These are phyloP conservation scores for Eurytoma californica DNA, from an alignment of 2,888 invertebrate species.

Conservation along the genomic window DNA sequence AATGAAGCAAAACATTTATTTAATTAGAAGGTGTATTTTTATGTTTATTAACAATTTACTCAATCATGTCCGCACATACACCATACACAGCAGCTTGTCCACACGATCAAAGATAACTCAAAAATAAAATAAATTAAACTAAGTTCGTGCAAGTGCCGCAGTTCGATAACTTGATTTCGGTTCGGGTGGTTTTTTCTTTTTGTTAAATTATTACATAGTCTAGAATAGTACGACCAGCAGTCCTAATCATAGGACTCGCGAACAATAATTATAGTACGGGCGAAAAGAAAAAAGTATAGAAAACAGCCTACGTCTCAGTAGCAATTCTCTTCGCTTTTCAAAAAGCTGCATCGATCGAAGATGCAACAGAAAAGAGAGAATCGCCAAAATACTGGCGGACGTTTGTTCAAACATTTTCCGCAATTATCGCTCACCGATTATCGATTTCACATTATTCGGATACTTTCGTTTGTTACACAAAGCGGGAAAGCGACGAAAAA, in stretches of 20 bases:
- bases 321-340: slow-evolving; percentile 24
- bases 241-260: neutral
- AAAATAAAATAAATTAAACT: slow-evolving; percentile 51
- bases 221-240: slow-evolving; percentile 6
- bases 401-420: slow-evolving; percentile 8
- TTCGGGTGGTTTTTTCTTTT: slow-evolving; percentile 17
- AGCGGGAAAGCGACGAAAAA: slow-evolving; percentile 23
- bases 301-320: slow-evolving; percentile 19
- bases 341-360: neutral
- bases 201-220: slow-evolving; percentile 34
- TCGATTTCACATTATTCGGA: slow-evolving; percentile 12
- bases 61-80: slow-evolving; percentile 63
- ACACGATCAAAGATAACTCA: slow-evolving; percentile 42
- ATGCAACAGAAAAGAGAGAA: slow-evolving; percentile 14
- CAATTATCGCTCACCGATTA: slow-evolving; percentile 29
- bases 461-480: slow-evolving; percentile 21
- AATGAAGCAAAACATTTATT: slow-evolving; percentile 42
- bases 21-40: slow-evolving; percentile 55
- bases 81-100: slow-evolving; percentile 55
- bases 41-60: slow-evolving; percentile 62
- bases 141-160: slow-evolving; percentile 54
- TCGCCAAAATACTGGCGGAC: slow-evolving; percentile 48
- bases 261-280: slow-evolving; percentile 17
- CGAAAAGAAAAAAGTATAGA: slow-evolving; percentile 11
- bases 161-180: slow-evolving; percentile 37